Base-by-base conservation (phyloP, 2,797 vertebrate species). In the Xerus rutilus region DNA sequence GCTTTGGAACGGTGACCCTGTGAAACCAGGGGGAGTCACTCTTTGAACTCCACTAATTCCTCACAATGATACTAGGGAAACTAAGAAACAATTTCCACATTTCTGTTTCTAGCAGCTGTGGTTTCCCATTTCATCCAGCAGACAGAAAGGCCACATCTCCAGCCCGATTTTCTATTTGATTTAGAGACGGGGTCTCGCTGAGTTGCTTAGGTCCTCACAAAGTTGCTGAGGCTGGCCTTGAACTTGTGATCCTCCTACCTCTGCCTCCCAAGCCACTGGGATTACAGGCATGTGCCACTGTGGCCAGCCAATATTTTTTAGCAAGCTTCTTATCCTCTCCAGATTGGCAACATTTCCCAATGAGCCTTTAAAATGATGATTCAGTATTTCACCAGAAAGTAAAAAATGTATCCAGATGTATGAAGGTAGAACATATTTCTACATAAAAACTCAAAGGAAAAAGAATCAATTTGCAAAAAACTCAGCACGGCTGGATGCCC, bases 341-440 rank as follows among this genome's bases (percentile, higher is more conserved):
- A 86, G 65, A 94, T n/a, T 23, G 52, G 9, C 77, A 83, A 70
- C 67, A 10, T 13, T 72, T 87, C 30, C 65, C 49, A 62, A 35
- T 20, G 57, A 94, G 74, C n/a, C 14, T 7, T 77, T 52, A 49
- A 65, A 88, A 20, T 20, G 59, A 23, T 7, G 52, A 54, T 45
- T 96, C 81, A 59, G 77, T 87, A 64, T 84, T 83, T 85, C 85
- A 82, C 23, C 73, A 25, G 92, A 95, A 30, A 73, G 32, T 45
- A 77, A 91, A 77, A 91, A 92, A 69, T 32, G 18, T 86, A 30
- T 0, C 52, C 47, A 83, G 86, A 76, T 39, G 57, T 86, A 78
- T 45, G 20, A 57, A 57, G 7, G 54, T 76, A 86, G 82, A 93
- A 96, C 97, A 91, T 2, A 57, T 86, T 96, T 97, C 96, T 47